Percentiles rank a stretch among this genome's conserved stretches.
These are phyloP conservation scores for Tetramorium bicarinatum DNA, from an alignment of 2,888 invertebrate species.

Conservation along the genomic window DNA sequence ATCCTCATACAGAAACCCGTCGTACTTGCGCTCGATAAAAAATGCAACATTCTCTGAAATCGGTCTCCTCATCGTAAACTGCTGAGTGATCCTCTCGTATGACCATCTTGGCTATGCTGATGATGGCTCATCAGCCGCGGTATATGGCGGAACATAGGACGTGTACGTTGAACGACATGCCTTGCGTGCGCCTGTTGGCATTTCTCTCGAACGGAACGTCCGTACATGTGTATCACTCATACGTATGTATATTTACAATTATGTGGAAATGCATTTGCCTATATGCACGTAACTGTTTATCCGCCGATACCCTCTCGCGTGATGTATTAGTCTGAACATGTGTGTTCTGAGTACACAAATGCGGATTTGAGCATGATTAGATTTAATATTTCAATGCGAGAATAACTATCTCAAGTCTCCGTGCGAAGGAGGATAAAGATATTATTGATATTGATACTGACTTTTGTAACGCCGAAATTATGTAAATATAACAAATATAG, in stretches of 20 bases:
- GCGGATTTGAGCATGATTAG: conserved; percentile 14
- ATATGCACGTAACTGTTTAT: conserved; percentile 44
- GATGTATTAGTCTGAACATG: conserved; percentile 36
- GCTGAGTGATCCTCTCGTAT: conserved; percentile 1
- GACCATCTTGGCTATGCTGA: conserved; percentile 27
- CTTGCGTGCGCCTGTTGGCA: conserved; percentile 22
- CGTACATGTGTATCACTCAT: neutral
- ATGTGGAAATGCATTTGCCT: conserved; percentile 41
- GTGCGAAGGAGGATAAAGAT: neutral
- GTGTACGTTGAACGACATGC: conserved; percentile 7
- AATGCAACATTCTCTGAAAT: conserved; percentile 7
- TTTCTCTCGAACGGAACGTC: conserved; percentile 20
- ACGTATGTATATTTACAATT: conserved; percentile 44
- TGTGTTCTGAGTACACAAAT: conserved; percentile 13
- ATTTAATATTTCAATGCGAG: conserved; percentile 6
- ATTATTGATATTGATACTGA: neutral
- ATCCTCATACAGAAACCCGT: neutral
- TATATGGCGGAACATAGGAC: conserved; percentile 34
- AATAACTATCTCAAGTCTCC: neutral
- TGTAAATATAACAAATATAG: neutral
- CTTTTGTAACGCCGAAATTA: neutral
- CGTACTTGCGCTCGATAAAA: neutral
- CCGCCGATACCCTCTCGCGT: conserved; percentile 18
- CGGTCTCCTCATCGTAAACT: conserved; percentile 1
- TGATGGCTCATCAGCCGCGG: conserved; percentile 36